Percentiles rank a stretch among this genome's conserved stretches.
Conservation (phyloP, 1,140 invertebrate genomes). For the Euura lappo region DNA sequence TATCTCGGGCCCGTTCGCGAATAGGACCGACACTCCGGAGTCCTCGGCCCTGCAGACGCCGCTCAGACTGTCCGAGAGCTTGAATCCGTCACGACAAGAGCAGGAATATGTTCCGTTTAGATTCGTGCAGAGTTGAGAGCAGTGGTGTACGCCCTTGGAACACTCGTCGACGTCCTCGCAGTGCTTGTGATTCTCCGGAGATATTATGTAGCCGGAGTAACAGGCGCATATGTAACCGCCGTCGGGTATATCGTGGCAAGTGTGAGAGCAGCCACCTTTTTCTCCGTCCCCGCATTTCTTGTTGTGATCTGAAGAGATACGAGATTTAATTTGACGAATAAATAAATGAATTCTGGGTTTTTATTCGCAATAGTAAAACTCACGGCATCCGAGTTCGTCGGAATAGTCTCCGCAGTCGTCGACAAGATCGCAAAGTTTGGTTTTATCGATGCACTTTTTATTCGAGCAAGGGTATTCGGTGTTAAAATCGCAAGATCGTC, state of each 20-base stretch:
- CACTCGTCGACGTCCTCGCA: conserved; percentile 94
- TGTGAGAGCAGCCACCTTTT: conserved; percentile 92
- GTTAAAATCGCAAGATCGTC: conserved; percentile 75
- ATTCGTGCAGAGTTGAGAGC: conserved; percentile 91
- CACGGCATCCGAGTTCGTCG: conserved; percentile 90
- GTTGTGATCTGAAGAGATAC: conserved; percentile 63
- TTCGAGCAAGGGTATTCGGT: conserved; percentile 90
- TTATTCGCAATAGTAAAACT: conserved; percentile 46
- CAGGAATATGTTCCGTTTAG: conserved; percentile 93
- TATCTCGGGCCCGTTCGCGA: conserved; percentile 87
- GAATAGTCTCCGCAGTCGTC: conserved; percentile 86
- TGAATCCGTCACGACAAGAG: conserved; percentile 84
- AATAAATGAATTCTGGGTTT: conserved; percentile 9
- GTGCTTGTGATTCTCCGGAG: conserved; percentile 74
- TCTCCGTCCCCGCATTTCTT: conserved; percentile 74
- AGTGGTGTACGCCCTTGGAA: conserved; percentile 79
- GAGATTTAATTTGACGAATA: neutral
- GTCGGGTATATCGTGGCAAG: conserved; percentile 84
- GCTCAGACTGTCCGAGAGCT: conserved; percentile 73
- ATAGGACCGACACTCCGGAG: conserved; percentile 69
- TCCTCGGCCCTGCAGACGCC: conserved; percentile 81
- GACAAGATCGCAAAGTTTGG: conserved; percentile 82
- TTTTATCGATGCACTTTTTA: conserved; percentile 83
- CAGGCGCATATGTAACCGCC: conserved; percentile 90
- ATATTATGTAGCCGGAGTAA: conserved; percentile 84